phyloP scores from a whole-genome alignment of 2,888 invertebrate species.

The Thymelicus sylvestris region DNA sequence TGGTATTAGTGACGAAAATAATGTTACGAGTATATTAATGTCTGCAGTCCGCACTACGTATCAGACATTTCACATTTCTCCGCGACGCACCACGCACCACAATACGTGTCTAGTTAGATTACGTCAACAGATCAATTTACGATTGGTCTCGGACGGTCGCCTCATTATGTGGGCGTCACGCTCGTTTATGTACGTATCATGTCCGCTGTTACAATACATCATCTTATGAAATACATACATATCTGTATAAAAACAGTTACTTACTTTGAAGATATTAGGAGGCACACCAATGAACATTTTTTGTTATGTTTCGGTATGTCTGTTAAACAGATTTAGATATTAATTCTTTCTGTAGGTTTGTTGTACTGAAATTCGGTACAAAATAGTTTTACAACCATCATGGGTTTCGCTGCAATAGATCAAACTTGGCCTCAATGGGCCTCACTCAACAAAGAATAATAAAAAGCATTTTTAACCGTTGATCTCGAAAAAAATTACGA shows the following conservation, averaged over 20 bases:
- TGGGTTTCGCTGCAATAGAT: too few species aligned
- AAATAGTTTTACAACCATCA: too few species aligned
- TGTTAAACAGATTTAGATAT: too few species aligned
- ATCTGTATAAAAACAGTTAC: not conserved
- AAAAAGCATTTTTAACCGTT: too few species aligned
- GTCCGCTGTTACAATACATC: slow-evolving; percentile 33
- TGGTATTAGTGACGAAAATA: too few species aligned
- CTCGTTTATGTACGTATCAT: slow-evolving; percentile 41
- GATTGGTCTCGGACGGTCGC: slow-evolving; percentile 55
- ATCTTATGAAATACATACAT: slow-evolving; percentile 2
- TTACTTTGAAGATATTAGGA: not conserved
- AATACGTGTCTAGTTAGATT: slow-evolving; percentile 47
- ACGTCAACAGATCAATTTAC: slow-evolving; percentile 62
- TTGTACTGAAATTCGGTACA: too few species aligned
- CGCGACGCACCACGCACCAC: not conserved
- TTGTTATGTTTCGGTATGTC: too few species aligned
- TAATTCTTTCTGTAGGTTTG: too few species aligned
- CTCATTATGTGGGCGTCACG: slow-evolving; percentile 55
- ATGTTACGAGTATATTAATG: not conserved
- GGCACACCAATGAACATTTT: too few species aligned
- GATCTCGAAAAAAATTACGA: too few species aligned
- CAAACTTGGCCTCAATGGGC: too few species aligned
- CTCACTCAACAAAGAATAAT: too few species aligned
- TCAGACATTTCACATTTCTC: slow-evolving; percentile 28
- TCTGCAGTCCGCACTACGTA: not conserved